Evolutionary conservation across 2,113 vertebrate genomes (phyloP).

Genomic region (Riparia riparia): DNA sequence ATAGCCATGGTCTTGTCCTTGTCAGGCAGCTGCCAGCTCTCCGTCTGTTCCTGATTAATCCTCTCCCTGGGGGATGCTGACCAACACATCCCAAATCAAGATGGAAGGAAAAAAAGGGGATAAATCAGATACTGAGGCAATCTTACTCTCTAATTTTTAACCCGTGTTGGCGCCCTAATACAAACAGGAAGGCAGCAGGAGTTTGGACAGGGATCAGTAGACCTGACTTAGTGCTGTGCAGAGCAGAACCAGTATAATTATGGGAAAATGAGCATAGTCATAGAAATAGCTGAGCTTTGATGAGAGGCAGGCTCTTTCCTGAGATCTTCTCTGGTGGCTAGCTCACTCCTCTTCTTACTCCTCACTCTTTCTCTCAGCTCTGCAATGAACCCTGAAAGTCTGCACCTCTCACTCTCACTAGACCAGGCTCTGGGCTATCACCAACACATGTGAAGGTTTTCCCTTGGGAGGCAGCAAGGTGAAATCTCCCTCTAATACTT

Average conservation of each 20-base stretch:
- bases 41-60: not conserved
- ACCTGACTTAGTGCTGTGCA: not conserved
- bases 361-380: not conserved
- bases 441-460: not conserved
- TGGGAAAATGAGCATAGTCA: not conserved
- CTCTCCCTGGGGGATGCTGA: not conserved
- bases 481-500: not conserved
- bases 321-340: not conserved
- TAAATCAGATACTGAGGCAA: not conserved
- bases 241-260: conserved; percentile 14
- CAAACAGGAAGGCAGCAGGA: conserved; percentile 17
- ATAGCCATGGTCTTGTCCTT: not conserved
- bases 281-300: conserved; percentile 13
- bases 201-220: not conserved
- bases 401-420: not conserved
- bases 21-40: conserved; percentile 3
- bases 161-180: not conserved
- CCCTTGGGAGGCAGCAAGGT: not conserved
- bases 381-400: not conserved
- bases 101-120: not conserved
- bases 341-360: not conserved
- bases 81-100: not conserved
- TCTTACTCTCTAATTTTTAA: conserved; percentile 38
- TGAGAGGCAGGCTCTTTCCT: not conserved
- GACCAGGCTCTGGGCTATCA: not conserved